A percentile compares a stretch with the other conserved stretches of the same genome.
These are phyloP conservation scores for Turritopsis rubra DNA, from an alignment of 30 jellyfish, hydroid and myxozoan genomes.

Conservation along the genomic window DNA sequence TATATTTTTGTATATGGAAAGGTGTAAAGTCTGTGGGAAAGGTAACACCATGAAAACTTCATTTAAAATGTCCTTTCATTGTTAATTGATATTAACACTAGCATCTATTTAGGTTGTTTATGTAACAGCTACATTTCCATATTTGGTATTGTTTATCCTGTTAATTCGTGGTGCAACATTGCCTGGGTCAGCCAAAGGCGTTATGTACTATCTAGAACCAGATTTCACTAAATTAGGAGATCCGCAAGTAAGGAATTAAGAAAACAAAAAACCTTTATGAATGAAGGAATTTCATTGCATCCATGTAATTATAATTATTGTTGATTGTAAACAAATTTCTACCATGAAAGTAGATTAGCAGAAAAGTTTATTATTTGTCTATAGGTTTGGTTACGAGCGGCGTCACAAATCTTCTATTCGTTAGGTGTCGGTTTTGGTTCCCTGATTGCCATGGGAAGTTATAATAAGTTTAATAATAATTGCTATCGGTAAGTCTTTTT, in stretches of 20 bases:
- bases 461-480: conserved; percentile 65
- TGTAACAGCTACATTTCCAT: conserved; percentile 37
- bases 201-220: conserved; percentile 14
- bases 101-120: conserved; percentile 29
- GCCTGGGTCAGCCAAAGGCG: conserved; percentile 29
- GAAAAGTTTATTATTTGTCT: background rate
- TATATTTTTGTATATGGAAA: conserved; percentile 83
- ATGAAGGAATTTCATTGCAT: too few species aligned
- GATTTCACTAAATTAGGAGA: conserved; percentile 18
- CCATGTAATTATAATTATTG: too few species aligned
- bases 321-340: too few species aligned
- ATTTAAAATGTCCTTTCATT: too few species aligned
- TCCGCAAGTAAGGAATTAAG: conserved; percentile 21
- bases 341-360: too few species aligned
- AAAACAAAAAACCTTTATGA: too few species aligned
- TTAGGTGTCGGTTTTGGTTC: conserved; percentile 92
- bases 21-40: conserved; percentile 89
- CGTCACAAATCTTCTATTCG: conserved; percentile 73
- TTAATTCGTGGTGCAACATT: conserved; percentile 35
- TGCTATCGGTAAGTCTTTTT: conserved; percentile 44
- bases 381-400: conserved; percentile 89
- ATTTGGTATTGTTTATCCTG: conserved; percentile 22
- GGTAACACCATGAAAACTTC: conserved; percentile 37
- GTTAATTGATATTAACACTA: too few species aligned
- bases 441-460: conserved; percentile 88